These are phyloP conservation scores for Synergus gifuensis DNA, from an alignment of 2,888 invertebrate genomes.

Conservation along the genomic window DNA sequence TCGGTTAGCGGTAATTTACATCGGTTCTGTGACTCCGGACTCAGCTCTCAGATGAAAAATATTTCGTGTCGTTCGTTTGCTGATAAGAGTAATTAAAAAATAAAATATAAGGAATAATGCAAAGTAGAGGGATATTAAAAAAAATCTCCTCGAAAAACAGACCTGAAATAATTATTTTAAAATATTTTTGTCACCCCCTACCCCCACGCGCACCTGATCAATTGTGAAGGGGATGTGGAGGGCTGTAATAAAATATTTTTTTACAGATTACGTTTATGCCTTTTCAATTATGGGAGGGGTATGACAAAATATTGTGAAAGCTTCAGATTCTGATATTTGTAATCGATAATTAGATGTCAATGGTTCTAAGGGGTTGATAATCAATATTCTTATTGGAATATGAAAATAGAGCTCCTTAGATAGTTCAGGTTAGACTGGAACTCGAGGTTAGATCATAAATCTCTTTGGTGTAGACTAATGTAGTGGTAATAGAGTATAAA, in stretches of 20 bases:
- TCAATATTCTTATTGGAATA: background rate
- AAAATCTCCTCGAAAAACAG: background rate
- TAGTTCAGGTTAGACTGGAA: constrained; percentile 70
- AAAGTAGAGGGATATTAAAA: constrained; percentile 48
- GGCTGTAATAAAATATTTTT: too few relatives aligned
- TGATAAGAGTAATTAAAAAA: constrained; percentile 78
- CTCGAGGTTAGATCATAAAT: constrained; percentile 74
- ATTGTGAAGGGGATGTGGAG: too few relatives aligned
- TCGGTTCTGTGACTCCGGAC: constrained; percentile 75
- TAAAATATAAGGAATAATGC: constrained; percentile 59
- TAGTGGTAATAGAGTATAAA: constrained; percentile 78
- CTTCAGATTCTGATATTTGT: too few relatives aligned
- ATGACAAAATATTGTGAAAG: too few relatives aligned
- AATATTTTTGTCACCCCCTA: too few relatives aligned
- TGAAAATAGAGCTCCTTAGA: constrained; percentile 52
- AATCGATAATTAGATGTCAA: background rate
- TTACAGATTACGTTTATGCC: too few relatives aligned
- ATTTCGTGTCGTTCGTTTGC: constrained; percentile 70
- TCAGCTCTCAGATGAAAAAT: constrained; percentile 71
- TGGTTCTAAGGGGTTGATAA: background rate
- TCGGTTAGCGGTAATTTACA: constrained; percentile 75
- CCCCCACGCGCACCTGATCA: too few relatives aligned
- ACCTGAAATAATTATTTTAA: background rate
- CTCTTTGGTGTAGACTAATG: constrained; percentile 75
- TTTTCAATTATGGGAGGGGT: too few relatives aligned